phyloP scores from a whole-genome alignment of 2,888 invertebrate genomes.

The Melinaea menophilus region DNA sequence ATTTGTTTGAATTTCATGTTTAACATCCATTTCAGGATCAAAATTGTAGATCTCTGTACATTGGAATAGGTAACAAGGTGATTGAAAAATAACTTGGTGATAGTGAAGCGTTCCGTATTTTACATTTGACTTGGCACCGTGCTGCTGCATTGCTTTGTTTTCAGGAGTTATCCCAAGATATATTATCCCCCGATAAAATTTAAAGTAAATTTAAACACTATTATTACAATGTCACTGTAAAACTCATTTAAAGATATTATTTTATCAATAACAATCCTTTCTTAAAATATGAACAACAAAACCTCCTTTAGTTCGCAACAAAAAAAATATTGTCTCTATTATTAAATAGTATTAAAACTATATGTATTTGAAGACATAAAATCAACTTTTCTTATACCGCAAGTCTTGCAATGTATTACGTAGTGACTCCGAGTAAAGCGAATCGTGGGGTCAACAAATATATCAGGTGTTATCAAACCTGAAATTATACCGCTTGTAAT shows the following conservation, averaged over 20 bases:
- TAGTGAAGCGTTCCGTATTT: not conserved
- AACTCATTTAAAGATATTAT: too few species aligned
- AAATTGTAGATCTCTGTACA: not conserved
- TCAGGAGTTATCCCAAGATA: too few species aligned
- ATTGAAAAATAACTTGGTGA: conserved; percentile 1
- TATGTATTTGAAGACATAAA: not conserved
- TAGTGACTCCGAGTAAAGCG: conserved; percentile 8
- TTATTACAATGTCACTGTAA: too few species aligned
- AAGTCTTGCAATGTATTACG: not conserved
- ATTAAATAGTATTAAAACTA: too few species aligned
- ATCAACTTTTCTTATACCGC: not conserved
- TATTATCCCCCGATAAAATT: too few species aligned
- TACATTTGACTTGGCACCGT: not conserved
- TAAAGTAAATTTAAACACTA: too few species aligned
- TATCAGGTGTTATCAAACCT: conserved; percentile 31
- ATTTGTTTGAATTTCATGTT: not conserved
- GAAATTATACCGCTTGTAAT: conserved; percentile 26
- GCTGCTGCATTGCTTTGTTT: too few species aligned
- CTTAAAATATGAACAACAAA: too few species aligned
- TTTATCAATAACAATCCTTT: too few species aligned
- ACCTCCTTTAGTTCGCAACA: too few species aligned
- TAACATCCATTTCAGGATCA: not conserved
- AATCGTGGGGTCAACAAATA: conserved; percentile 22
- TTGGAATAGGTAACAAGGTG: not conserved
- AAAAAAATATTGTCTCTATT: too few species aligned